Base-by-base conservation (phyloP, 2,888 invertebrate species). In the Eugnorisma glareosa region DNA sequence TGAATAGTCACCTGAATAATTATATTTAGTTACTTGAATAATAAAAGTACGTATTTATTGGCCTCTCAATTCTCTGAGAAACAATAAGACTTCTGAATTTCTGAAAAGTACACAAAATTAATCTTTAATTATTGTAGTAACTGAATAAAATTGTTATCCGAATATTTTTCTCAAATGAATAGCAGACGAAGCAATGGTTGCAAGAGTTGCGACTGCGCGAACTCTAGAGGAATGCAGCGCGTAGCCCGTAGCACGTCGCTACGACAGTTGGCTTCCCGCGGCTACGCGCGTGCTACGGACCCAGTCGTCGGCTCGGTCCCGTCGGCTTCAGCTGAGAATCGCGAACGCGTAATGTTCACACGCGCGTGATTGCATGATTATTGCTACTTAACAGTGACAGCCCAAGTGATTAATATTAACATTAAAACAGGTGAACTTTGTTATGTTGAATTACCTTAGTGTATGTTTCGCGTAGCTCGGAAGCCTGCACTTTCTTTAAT, bases 151-250 rank as follows among this genome's bases (percentile, higher is more conserved):
- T 61, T 35, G 59, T 66, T 66, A 64, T 78, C 35, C 13, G 18
- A 79, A 77, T 76, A 73, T 28, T 67, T 61, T 68, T 77, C 63
- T 79, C 28, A 73, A 81, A 83, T 77, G 64, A 81, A 72, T 73
- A 82, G 67, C 59, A 72, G 63, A 69, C 72, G 66, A 67, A 84
- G 77, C 78, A 76, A 76, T 73, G 84, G 81, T 75, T 83, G 88
- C 82, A 87, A 82, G 86, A 86, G 86, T 90, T 92, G 96, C 96
- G 96, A 89, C 95, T 96, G 96, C 96, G 96, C 96, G 95, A 91
- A 89, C 84, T 85, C 90, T 88, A 73, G 77, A 81, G 87, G 91
- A 89, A 89, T 90, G 93, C 89, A 92, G 92, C 90, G 86, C 91
- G 92, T 93, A 92, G 79, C 70, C 57, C 83, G 85, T 85, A 76